These are phyloP conservation scores for Takifugu rubripes DNA, from an alignment of 2,797 vertebrate species.

Conservation along the genomic window DNA sequence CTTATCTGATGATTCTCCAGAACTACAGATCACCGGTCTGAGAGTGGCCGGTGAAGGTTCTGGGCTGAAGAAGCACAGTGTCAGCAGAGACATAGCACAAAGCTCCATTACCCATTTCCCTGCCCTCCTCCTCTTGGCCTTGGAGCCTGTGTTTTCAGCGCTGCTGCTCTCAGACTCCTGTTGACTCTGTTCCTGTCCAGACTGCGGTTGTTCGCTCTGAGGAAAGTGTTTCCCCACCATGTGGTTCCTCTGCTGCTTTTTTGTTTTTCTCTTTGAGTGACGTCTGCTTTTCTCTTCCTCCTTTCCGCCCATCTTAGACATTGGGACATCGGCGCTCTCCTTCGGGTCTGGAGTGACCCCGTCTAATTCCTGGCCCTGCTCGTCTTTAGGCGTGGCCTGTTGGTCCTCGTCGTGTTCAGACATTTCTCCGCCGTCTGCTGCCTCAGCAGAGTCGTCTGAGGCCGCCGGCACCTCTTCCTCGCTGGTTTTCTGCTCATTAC, in stretches of 20 bases:
- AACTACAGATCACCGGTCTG: background rate
- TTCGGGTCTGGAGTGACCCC: slow-evolving; percentile 30
- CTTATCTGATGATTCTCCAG: too few species aligned
- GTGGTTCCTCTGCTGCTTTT: slow-evolving; percentile 66
- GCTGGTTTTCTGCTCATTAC: slow-evolving; percentile 20
- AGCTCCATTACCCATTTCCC: slow-evolving; percentile 73
- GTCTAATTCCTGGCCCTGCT: slow-evolving; percentile 17
- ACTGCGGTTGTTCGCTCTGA: slow-evolving; percentile 56
- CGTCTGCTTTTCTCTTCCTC: slow-evolving; percentile 45
- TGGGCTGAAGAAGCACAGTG: background rate
- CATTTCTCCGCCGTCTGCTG: slow-evolving; percentile 24
- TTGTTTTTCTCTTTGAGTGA: slow-evolving; percentile 52
- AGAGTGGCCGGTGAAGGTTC: background rate
- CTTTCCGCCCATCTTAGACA: slow-evolving; percentile 10
- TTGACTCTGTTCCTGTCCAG: slow-evolving; percentile 28
- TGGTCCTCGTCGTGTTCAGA: slow-evolving; percentile 23
- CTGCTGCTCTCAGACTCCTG: slow-evolving; percentile 34
- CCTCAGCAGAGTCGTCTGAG: slow-evolving; percentile 48
- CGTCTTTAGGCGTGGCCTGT: slow-evolving; percentile 19
- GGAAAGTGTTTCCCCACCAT: slow-evolving; percentile 59
- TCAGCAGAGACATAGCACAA: background rate
- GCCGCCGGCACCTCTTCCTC: slow-evolving; percentile 32
- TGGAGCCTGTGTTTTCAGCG: slow-evolving; percentile 45
- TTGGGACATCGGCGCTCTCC: slow-evolving; percentile 12
- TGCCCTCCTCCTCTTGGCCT: slow-evolving; percentile 54